Conservation (phyloP, 1,140 invertebrate genomes). For the Drosophila sulfurigaster region DNA sequence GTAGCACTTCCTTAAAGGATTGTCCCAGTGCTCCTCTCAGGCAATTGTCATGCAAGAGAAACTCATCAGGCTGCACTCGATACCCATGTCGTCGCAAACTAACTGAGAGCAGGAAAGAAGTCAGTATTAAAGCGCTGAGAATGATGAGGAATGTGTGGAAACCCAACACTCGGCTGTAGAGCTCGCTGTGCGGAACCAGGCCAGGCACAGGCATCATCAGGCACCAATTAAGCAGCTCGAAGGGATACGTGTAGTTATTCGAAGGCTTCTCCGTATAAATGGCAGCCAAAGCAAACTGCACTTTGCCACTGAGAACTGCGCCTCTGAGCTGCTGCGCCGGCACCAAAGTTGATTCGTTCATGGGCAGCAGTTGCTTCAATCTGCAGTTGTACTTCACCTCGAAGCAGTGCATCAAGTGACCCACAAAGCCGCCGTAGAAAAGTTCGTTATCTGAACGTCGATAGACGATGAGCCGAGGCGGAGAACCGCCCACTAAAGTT, state of each 20-base stretch:
- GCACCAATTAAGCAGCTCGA: constrained; percentile 71
- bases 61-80: constrained; percentile 21
- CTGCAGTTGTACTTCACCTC: constrained; percentile 56
- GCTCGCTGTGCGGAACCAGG: constrained; percentile 52
- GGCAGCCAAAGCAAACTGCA: constrained; percentile 52
- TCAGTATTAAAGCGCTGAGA: constrained; percentile 25
- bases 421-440: constrained; percentile 52
- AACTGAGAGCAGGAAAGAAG: constrained; percentile 42
- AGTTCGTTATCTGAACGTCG: constrained; percentile 31
- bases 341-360: constrained; percentile 23
- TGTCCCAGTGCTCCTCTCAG: constrained; percentile 66
- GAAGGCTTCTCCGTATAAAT: constrained; percentile 26
- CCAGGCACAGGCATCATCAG: constrained; percentile 67
- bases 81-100: constrained; percentile 54
- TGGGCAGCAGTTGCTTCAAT: constrained; percentile 39
- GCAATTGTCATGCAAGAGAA: constrained; percentile 63
- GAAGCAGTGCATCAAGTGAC: constrained; percentile 59
- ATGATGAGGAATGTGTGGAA: constrained; percentile 38
- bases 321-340: constrained; percentile 37
- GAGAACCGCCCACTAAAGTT: constrained; percentile 60
- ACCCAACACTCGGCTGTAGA: constrained; percentile 61
- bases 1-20: constrained; percentile 49
- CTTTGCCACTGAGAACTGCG: constrained; percentile 60
- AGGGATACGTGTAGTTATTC: constrained; percentile 59
- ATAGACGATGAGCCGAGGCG: constrained; percentile 66